Evolutionary conservation across 2,797 vertebrate species (phyloP), one percentile per base, ranked within the genome.

Genomic region (Hybognathus amarus): DNA sequence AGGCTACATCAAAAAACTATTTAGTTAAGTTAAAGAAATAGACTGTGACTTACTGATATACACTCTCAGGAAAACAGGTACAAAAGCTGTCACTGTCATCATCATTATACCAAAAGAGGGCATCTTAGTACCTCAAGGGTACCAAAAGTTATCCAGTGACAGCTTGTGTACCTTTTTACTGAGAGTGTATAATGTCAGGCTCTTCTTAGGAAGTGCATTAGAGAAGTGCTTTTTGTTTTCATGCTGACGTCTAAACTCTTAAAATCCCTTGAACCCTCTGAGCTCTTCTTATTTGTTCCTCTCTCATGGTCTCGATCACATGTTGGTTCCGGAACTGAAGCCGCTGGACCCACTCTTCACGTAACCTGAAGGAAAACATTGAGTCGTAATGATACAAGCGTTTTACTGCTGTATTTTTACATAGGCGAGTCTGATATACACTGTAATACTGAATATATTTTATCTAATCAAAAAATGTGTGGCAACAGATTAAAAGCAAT

Each of bases 341-440:
- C 63, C 85, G 83, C 67, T 74, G 24, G 40, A 87, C 2, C 88
- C 88, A 89, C 69, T 89, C 88, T 2, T 87, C 86, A 9, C 88
- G 83, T 36, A 89, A 85, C 85, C 88, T 89, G 79, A 20, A 24
- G 24, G 54, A 67, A 36, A 77, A n/a, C 6, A 30, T 63, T 0
- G 2, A 30, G 40, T 12, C 2, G 45, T 61, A 42, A 4, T 40
- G 17, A 76, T 17, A 30, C 18, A 27, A 17, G 0, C 3, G 2
- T 1, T 50, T 71, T 30, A 50, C 2, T 71, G 24, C 7, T 9
- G 15, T 27, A 27, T 27, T 42, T 3, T 9, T 38, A 47, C 4
- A 5, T 18, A 18, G 42, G 56, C 11, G 9, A 56, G 5, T 59
- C n/a, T 24, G 22, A 59, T 2, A 59, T 10, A 10, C 20, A 18